Evolutionary conservation across 2,113 vertebrate species (phyloP).

Genomic region (Leptobrachium leishanense): DNA sequence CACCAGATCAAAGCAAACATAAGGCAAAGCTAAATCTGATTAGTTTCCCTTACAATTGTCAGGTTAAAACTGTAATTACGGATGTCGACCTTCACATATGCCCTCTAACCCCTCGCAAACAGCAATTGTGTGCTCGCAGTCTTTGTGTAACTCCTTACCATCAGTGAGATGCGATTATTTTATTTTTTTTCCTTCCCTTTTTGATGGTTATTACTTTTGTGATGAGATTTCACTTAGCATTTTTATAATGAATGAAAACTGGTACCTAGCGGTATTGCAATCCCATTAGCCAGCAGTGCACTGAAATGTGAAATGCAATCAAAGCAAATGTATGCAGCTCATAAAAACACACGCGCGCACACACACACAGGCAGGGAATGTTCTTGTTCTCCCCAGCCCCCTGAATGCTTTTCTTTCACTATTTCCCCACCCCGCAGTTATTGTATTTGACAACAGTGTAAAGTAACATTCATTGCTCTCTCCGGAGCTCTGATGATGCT

Average conservation of each 20-base stretch:
- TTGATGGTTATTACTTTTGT: constrained; percentile 46
- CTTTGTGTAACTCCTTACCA: neutral
- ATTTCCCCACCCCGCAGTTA: constrained; percentile 58
- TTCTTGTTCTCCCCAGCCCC: constrained; percentile 56
- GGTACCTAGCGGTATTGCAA: constrained; percentile 46
- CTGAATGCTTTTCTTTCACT: constrained; percentile 63
- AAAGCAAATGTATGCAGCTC: constrained; percentile 45
- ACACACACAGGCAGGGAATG: constrained; percentile 8
- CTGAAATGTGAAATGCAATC: constrained; percentile 48
- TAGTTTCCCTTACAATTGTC: neutral
- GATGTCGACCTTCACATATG: constrained; percentile 22
- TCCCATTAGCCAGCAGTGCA: constrained; percentile 47
- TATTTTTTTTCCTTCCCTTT: constrained; percentile 5
- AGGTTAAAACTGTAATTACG: constrained; percentile 23
- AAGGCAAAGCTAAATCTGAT: neutral
- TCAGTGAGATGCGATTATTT: constrained; percentile 17
- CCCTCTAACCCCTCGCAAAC: neutral
- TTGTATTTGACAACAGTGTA: constrained; percentile 63
- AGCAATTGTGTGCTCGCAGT: neutral
- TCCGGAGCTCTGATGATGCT: constrained; percentile 64
- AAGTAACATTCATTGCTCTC: constrained; percentile 65
- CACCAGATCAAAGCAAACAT: neutral
- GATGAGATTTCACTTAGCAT: constrained; percentile 48
- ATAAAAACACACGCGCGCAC: neutral
- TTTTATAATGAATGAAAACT: constrained; percentile 48